Evolutionary conservation across 2,797 vertebrate genomes (phyloP).

Genomic region (Tenualosa ilisha): DNA sequence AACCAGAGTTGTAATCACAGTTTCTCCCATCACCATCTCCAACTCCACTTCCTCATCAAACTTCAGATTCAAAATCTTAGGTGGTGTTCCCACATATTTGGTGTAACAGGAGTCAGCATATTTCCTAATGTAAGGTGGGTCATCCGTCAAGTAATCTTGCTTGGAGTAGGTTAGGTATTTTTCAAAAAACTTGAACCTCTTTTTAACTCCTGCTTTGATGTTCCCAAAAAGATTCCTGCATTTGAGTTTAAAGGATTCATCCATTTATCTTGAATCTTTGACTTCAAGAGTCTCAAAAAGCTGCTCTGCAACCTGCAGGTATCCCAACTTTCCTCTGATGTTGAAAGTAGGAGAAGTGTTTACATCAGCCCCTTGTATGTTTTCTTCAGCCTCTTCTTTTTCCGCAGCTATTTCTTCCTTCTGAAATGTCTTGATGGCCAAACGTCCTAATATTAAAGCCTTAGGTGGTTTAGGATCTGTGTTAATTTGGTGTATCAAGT

Average conservation of each 20-base stretch:
- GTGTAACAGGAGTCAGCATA: neutral
- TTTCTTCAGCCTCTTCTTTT: slow-evolving; percentile 14
- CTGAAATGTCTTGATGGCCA: slow-evolving; percentile 32
- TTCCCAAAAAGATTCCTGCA: neutral
- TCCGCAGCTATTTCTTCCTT: neutral
- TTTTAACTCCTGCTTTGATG: slow-evolving; percentile 28
- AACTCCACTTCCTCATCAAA: neutral
- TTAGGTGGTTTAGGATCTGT: neutral
- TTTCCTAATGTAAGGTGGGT: neutral
- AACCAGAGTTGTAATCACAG: neutral
- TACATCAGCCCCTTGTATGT: neutral
- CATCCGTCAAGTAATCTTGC: neutral
- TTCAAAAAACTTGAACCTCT: slow-evolving; percentile 38
- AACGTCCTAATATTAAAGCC: slow-evolving; percentile 21
- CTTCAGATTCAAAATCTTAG: neutral
- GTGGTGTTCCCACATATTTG: neutral
- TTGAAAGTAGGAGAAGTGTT: slow-evolving; percentile 40
- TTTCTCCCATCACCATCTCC: neutral
- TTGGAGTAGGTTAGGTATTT: slow-evolving; percentile 40
- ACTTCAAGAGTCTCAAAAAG: neutral
- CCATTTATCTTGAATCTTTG: neutral
- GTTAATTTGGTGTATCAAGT: neutral
- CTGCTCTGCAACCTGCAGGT: slow-evolving; percentile 35
- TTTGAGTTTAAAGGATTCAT: too few species aligned
- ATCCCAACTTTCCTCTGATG: slow-evolving; percentile 39